These are phyloP conservation scores for Lucifuga dentata DNA, from an alignment of 2,113 vertebrate species.

Conservation along the genomic window DNA sequence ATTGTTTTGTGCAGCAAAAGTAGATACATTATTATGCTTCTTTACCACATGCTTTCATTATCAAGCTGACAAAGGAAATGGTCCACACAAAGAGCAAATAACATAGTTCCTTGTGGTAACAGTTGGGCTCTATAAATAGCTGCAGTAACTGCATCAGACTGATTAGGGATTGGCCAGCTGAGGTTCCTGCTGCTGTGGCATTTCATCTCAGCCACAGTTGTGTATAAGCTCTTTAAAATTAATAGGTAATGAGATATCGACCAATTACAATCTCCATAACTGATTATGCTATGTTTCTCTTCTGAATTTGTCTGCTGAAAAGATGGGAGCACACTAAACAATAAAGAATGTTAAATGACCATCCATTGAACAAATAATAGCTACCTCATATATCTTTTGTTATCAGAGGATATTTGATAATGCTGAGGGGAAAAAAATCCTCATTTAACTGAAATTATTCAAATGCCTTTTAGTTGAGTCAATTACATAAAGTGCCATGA, in stretches of 20 bases:
- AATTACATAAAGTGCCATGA: not conserved
- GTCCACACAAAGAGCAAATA: constrained; percentile 11
- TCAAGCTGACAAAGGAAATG: constrained; percentile 6
- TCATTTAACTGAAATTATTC: no score
- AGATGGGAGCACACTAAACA: no score
- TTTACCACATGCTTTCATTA: not conserved
- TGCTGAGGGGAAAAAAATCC: no score
- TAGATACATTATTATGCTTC: not conserved
- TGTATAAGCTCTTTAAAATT: not conserved
- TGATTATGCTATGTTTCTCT: not conserved
- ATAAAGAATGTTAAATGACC: no score
- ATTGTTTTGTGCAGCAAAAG: not conserved
- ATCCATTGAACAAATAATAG: constrained; percentile 3
- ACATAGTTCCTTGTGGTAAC: not conserved
- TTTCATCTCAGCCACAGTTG: not conserved
- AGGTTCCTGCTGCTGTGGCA: constrained; percentile 23
- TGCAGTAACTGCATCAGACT: constrained; percentile 8
- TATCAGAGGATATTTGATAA: no score
- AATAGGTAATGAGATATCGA: not conserved
- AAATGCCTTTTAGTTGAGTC: not conserved
- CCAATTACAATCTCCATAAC: not conserved
- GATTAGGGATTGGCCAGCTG: constrained; percentile 27
- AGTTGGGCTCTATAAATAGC: constrained; percentile 42
- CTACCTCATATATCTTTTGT: constrained; percentile 5
- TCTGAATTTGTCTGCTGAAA: not conserved